phyloP scores from a whole-genome alignment of 2,797 vertebrate genomes.

The Spinus olivaceus region DNA sequence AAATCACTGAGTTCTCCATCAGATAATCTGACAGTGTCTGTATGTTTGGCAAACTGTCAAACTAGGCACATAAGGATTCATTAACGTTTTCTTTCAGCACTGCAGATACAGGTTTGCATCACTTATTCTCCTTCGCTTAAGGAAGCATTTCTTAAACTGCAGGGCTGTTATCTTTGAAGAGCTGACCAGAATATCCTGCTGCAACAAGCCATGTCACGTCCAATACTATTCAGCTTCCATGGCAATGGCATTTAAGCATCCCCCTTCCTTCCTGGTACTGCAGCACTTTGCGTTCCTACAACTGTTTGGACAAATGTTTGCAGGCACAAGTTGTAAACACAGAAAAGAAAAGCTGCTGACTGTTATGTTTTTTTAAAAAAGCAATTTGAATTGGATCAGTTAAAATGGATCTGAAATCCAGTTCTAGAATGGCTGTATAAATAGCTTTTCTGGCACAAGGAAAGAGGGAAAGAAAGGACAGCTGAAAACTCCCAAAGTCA shows the following conservation, averaged over 20 bases:
- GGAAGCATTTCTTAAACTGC: not conserved
- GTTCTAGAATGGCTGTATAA: not conserved
- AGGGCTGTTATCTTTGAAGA: not conserved
- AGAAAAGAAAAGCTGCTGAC: not conserved
- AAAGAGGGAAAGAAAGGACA: not conserved
- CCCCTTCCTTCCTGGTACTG: not conserved
- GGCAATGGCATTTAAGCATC: conserved; percentile 5
- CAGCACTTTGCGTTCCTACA: not conserved
- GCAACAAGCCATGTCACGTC: not conserved
- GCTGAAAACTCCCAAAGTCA: not conserved
- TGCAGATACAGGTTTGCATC: not conserved
- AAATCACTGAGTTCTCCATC: not conserved
- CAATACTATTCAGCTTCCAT: not conserved
- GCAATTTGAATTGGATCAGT: not conserved
- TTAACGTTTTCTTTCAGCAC: not conserved
- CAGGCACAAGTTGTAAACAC: not conserved
- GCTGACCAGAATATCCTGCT: not conserved
- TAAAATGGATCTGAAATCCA: not conserved
- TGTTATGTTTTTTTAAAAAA: not conserved
- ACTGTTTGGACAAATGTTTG: not conserved
- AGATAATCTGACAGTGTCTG: not conserved
- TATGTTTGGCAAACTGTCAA: not conserved
- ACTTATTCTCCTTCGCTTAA: not conserved
- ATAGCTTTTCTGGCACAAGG: not conserved
- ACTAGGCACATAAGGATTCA: not conserved